phyloP scores from a whole-genome alignment of 2,888 invertebrate species.

The Drosophila prolongata region DNA sequence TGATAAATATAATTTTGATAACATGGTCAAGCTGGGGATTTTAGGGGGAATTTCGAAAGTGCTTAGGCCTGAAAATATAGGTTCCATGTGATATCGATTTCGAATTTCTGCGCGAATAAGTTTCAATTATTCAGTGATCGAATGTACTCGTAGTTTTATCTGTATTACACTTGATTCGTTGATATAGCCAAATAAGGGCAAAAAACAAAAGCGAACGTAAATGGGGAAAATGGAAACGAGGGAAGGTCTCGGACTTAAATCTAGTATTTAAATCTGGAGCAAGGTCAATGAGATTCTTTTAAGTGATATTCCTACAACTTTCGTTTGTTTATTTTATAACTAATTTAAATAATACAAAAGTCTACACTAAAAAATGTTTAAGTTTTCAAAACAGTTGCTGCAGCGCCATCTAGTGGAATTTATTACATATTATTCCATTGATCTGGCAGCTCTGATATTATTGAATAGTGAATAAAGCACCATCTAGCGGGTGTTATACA shows the following conservation, averaged over 20 bases:
- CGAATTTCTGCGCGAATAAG: neutral
- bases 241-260: conserved; percentile 13
- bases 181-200: conserved; percentile 18
- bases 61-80: conserved; percentile 18
- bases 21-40: conserved; percentile 17
- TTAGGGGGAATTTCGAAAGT: conserved; percentile 9
- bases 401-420: neutral
- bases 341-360: too few relatives aligned
- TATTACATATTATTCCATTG: neutral
- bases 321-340: too few relatives aligned
- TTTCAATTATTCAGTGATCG: neutral
- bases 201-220: conserved; percentile 7
- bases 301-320: too few relatives aligned
- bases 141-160: neutral
- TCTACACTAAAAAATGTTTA: too few relatives aligned
- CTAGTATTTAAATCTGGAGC: neutral
- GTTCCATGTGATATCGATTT: conserved; percentile 44
- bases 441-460: neutral
- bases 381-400: neutral
- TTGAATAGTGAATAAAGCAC: neutral
- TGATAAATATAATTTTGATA: conserved; percentile 40
- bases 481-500: neutral
- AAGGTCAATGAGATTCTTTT: neutral
- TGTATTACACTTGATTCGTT: neutral
- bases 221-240: conserved; percentile 12